Evolutionary conservation across 2,797 vertebrate species (phyloP).

Genomic region (Potorous gilbertii): DNA sequence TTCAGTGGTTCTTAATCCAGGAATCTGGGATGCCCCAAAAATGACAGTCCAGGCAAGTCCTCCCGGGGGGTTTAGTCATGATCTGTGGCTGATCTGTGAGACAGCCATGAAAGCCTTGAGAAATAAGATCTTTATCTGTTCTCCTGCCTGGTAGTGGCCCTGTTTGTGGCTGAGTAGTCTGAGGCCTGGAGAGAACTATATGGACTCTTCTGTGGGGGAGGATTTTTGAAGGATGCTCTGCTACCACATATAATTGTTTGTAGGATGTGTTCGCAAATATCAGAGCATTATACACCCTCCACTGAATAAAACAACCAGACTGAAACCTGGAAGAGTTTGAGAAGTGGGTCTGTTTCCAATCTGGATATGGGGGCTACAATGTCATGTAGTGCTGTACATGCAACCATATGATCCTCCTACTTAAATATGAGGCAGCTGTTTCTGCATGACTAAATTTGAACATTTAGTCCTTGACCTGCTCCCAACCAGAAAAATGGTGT

Average conservation of each 20-base stretch:
- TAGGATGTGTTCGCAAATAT: not conserved
- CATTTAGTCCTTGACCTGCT: not conserved
- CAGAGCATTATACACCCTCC: not conserved
- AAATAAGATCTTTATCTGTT: not conserved
- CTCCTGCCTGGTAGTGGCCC: not conserved
- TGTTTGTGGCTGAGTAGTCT: not conserved
- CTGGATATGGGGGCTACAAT: not conserved
- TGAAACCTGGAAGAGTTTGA: not conserved
- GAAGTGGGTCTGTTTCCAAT: not conserved
- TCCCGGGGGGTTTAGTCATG: not conserved
- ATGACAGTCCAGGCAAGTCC: not conserved
- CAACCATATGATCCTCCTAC: not conserved
- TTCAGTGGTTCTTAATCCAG: not conserved
- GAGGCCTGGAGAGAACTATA: not conserved
- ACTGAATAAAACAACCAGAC: not conserved
- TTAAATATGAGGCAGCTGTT: not conserved
- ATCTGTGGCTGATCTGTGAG: not conserved
- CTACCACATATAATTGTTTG: not conserved
- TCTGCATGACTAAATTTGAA: not conserved
- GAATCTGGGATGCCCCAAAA: not conserved
- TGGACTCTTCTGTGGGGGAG: not conserved
- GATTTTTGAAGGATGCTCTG: not conserved
- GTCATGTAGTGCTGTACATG: not conserved
- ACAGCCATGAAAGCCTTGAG: not conserved
- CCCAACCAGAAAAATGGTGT: not conserved